Evolutionary conservation across 2,797 vertebrate species (phyloP).

Genomic region (Rhinichthys osculus): DNA sequence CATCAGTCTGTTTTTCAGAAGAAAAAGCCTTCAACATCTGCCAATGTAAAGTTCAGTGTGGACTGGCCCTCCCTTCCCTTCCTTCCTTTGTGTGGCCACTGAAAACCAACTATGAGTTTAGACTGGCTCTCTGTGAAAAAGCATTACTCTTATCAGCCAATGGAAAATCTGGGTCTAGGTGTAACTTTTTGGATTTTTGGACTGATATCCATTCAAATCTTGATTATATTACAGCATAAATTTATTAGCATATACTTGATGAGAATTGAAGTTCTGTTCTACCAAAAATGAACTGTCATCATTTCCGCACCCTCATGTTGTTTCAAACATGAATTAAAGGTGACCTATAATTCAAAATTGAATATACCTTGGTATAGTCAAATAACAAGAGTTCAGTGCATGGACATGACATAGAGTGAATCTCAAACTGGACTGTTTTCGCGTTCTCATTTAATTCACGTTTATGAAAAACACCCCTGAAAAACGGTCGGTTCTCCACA

Average conservation of each 20-base stretch:
- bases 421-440: no score
- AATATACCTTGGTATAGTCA: no score
- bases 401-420: no score
- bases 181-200: neutral
- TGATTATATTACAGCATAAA: neutral
- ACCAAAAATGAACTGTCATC: neutral
- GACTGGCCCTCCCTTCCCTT: conserved; percentile 54
- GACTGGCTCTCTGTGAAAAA: conserved; percentile 30
- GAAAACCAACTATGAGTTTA: conserved; percentile 43
- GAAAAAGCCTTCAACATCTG: conserved; percentile 54
- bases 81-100: conserved; percentile 54
- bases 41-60: conserved; percentile 56
- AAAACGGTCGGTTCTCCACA: no score
- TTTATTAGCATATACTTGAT: neutral
- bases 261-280: neutral
- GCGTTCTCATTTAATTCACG: no score
- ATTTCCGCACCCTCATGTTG: neutral
- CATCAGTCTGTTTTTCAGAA: conserved; percentile 42
- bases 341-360: no score
- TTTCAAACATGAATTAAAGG: neutral
- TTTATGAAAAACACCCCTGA: no score
- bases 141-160: neutral
- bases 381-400: no score
- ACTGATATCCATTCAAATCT: neutral
- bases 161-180: neutral